Base-by-base conservation (phyloP, 2,888 invertebrate species). In the Carcina quercana region DNA sequence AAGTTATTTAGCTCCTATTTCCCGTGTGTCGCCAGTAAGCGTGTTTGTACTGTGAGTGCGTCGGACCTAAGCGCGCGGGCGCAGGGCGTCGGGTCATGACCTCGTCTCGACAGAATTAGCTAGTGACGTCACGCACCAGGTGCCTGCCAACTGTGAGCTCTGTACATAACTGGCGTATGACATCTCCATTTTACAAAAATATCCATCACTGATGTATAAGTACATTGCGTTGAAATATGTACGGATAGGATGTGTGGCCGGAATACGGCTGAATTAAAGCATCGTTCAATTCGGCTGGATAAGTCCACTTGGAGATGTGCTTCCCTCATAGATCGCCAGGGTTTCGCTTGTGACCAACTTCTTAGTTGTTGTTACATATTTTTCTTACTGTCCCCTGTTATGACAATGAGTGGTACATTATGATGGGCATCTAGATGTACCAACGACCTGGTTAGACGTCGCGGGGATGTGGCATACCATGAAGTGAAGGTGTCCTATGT, bases 81-180 rank as follows among this genome's bases (percentile, higher is more conserved):
- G 59, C 64, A 62, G 70, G 66, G 65, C 71, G 68, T 48, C 68
- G 63, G 78, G 79, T 79, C 80, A 76, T 58, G 76, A 79, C 76
- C 80, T 76, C 79, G 71, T 51, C 54, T 45, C 57, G 61, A 57
- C 72, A 42, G 64, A 79, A 67, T 76, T 79, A 80, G 75, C 64
- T 42, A 45, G 47, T 59, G 61, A 65, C 71, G 65, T 52, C 52
- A 59, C 44, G 42, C 31, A 35, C 55, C 71, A 71, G 68, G 63
- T 65, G 68, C 59, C 53, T 53, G 61, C 67, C 64, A 65, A 65
- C 55, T 63, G 61, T 29, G 19, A 15, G 15, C 25, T 32, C 27
- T n/a, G n/a, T n/a, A n/a, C n/a, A n/a, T n/a, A n/a, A 24, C 32
- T 21, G 19, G 21, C 25, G 14, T 17, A 27, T 31, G 28, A 37